Evolutionary conservation across 2,113 vertebrate species (phyloP), one percentile per base, ranked within the genome.

Genomic region (Dasyornis broadbenti): DNA sequence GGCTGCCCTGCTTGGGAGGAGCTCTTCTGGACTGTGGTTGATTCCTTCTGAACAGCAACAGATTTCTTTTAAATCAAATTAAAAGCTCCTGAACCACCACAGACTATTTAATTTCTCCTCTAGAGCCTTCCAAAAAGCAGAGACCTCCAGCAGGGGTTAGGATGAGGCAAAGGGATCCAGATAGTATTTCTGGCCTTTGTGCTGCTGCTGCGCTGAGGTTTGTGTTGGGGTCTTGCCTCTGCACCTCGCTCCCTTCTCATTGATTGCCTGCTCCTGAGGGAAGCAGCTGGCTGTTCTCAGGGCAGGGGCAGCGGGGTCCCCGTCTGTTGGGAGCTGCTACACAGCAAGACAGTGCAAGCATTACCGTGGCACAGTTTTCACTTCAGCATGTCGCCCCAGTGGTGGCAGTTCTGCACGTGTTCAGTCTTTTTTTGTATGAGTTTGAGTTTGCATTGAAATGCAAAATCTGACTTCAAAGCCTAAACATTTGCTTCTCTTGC

Each of bases 221-320:
- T 1, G 0, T 2, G 0, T 17, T 77, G 40, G 39, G 3, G 15
- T 91, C 47, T 79, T 54, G 11, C 39, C 54, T 72, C n/a, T 45
- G 24, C 5, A 0, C 33, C 22, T 54, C 4, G 2, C 45, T 78
- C 27, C 21, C 20, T 57, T 71, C 45, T 61, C 71, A 8, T 0
- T 9, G 50, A 44, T 19, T 37, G 35, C 65, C 57, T 64, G 61
- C 39, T 60, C 37, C 35, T 23, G 59, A n/a, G 70, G 42, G 40
- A 73, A 24, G 27, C 22, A 49, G 23, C 42, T 79, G 64, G 30
- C 44, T 86, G 13, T 40, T 69, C 40, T 49, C 11, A 1, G n/a
- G 69, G 35, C 72, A 63, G 35, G 26, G 21, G 6, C 31, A 80
- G 31, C 0, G 0, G 44, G 10, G 21, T 69, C 30, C 35, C 8